Conservation (phyloP, 2,888 invertebrate genomes). For the Spialia ferax region DNA sequence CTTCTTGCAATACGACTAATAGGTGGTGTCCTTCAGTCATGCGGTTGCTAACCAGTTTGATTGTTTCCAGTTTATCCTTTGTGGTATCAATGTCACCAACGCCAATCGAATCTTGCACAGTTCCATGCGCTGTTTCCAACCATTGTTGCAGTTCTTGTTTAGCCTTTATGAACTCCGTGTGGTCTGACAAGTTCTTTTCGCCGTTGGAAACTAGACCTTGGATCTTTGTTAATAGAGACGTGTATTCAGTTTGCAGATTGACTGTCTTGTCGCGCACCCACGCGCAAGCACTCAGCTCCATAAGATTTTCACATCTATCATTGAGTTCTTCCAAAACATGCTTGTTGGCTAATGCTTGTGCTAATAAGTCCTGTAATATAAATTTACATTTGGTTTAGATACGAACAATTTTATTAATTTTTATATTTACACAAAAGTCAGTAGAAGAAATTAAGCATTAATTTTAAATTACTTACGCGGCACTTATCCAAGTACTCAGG, state of each 20-base stretch:
- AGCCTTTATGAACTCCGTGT: slow-evolving; percentile 95
- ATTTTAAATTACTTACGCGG: slow-evolving; percentile 83
- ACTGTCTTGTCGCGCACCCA: slow-evolving; percentile 96
- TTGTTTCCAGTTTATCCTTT: slow-evolving; percentile 93
- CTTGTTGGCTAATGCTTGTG: slow-evolving; percentile 92
- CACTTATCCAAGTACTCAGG: slow-evolving; percentile 93
- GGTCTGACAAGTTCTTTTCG: slow-evolving; percentile 96
- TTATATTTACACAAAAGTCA: background rate
- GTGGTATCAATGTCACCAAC: slow-evolving; percentile 92
- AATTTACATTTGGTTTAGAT: background rate
- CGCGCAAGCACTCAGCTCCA: slow-evolving; percentile 94
- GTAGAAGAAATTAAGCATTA: background rate
- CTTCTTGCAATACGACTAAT: slow-evolving; percentile 93
- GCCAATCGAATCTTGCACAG: slow-evolving; percentile 93
- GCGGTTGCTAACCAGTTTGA: slow-evolving; percentile 90
- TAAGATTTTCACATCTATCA: slow-evolving; percentile 94
- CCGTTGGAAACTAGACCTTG: slow-evolving; percentile 94
- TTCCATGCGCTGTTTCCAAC: slow-evolving; percentile 93
- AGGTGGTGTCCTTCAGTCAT: slow-evolving; percentile 95
- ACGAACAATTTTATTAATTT: too few relatives aligned
- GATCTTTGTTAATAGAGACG: slow-evolving; percentile 91
- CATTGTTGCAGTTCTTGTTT: slow-evolving; percentile 94
- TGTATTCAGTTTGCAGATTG: slow-evolving; percentile 93
- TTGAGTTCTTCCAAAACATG: slow-evolving; percentile 93
- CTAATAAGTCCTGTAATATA: slow-evolving; percentile 87